These are phyloP conservation scores for Lathamus discolor DNA, from an alignment of 2,113 vertebrate genomes.

Conservation along the genomic window DNA sequence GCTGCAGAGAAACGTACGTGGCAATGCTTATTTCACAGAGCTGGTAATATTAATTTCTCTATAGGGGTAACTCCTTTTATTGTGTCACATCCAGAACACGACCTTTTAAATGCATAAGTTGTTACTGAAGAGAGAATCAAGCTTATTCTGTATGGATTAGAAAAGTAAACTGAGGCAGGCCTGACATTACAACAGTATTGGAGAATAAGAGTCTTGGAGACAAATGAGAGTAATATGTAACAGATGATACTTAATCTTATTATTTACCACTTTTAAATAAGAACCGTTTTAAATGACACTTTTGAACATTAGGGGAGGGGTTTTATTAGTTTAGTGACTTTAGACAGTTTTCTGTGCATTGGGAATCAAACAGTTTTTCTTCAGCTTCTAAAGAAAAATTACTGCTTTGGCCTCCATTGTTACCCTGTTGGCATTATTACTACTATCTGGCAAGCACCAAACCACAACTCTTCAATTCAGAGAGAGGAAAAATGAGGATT, in stretches of 20 bases:
- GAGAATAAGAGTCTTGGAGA: not conserved
- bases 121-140: not conserved
- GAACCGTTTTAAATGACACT: not conserved
- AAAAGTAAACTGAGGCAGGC: not conserved
- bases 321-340: not conserved
- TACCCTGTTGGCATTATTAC: not conserved
- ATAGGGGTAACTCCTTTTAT: not conserved
- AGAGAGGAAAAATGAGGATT: not conserved
- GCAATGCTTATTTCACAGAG: not conserved
- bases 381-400: not conserved
- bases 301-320: not conserved
- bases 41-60: not conserved
- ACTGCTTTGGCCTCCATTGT: not conserved
- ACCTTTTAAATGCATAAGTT: not conserved
- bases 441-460: not conserved
- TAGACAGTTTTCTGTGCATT: not conserved
- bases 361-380: not conserved
- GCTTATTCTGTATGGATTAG: not conserved
- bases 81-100: not conserved
- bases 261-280: not conserved
- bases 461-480: not conserved
- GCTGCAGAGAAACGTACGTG: fast-evolving
- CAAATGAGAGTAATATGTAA: not conserved
- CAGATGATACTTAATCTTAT: not conserved
- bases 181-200: not conserved